These are phyloP conservation scores for Abrostola triplasia DNA, from an alignment of 2,888 invertebrate species.

Conservation along the genomic window DNA sequence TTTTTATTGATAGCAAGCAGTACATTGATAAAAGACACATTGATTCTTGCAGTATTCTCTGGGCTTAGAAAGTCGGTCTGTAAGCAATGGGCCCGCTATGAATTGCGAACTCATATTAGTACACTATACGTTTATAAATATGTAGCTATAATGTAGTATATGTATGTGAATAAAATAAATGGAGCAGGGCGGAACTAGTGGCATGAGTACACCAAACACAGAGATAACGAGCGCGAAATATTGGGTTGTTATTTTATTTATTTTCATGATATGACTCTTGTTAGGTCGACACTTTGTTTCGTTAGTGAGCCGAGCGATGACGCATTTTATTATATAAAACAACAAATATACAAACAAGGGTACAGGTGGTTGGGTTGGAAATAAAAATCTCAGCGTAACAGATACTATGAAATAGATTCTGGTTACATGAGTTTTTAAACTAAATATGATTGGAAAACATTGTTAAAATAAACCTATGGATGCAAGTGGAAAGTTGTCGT, in stretches of 20 bases:
- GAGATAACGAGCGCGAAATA: slow-evolving; percentile 75
- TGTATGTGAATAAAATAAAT: no score
- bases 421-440: no score
- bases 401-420: background rate
- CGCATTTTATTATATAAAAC: slow-evolving; percentile 38
- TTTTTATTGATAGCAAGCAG: no score
- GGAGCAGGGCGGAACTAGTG: slow-evolving; percentile 40
- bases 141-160: slow-evolving; percentile 20
- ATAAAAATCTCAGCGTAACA: background rate
- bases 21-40: no score
- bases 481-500: no score
- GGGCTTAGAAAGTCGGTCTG: no score
- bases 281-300: slow-evolving; percentile 69
- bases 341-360: slow-evolving; percentile 4
- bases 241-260: slow-evolving; percentile 74
- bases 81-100: no score
- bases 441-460: no score
- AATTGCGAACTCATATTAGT: no score
- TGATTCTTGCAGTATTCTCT: no score
- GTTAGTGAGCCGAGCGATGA: slow-evolving; percentile 48
- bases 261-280: slow-evolving; percentile 72
- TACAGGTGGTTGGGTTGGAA: background rate
- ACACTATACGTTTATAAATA: background rate
- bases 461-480: no score
- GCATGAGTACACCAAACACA: slow-evolving; percentile 59